Evolutionary conservation across 2,113 vertebrate species (phyloP), one percentile per base, ranked within the genome.

Genomic region (Nibea coibor): DNA sequence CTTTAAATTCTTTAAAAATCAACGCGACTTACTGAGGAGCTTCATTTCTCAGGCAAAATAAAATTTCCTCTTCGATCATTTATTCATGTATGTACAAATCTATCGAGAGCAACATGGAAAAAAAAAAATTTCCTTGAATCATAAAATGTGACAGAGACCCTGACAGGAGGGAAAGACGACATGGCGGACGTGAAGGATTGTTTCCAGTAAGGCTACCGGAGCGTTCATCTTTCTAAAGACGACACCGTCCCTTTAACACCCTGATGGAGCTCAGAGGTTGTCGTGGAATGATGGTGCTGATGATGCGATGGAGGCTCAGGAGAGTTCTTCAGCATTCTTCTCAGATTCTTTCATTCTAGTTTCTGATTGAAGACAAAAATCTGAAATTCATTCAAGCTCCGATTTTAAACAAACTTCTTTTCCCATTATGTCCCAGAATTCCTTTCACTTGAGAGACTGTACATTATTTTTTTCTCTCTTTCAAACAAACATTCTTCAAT

Each of bases 71-170:
- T 81, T 20, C 24, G 77, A 85, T 89, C 69, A 83, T 84, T 81
- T 81, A 79, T 74, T 86, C 26, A 65, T 57, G 39, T 87, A 85
- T 92, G 62, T 87, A 90, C 88, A 91, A 70, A 84, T 88, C 65
- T 74, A 78, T 73, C 19, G 80, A 72, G 48, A 85, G 72, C 43
- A 61, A 72, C 43, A 57, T 82, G 70, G 66, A 85, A 67, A 56
- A 74, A 86, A 66, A 26, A 51, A 65, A n/a, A 77, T 78, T 66
- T 22, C 3, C 39, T 35, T 31, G 54, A 85, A 75, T 82, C 28
- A 50, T 19, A 19, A 2, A 67, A 28, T 1, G 15, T 16, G 67
- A 57, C 15, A 7, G 64, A 72, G 74, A 24, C 45, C 31, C 50
- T 45, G 35, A 39, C 8, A 39, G 51, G 2, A 59, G 35, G 0